Percentiles rank a stretch among this genome's conserved stretches.
These are phyloP conservation scores for Odontamblyopus lacepedii DNA, from an alignment of 2,797 vertebrate genomes.

Conservation along the genomic window DNA sequence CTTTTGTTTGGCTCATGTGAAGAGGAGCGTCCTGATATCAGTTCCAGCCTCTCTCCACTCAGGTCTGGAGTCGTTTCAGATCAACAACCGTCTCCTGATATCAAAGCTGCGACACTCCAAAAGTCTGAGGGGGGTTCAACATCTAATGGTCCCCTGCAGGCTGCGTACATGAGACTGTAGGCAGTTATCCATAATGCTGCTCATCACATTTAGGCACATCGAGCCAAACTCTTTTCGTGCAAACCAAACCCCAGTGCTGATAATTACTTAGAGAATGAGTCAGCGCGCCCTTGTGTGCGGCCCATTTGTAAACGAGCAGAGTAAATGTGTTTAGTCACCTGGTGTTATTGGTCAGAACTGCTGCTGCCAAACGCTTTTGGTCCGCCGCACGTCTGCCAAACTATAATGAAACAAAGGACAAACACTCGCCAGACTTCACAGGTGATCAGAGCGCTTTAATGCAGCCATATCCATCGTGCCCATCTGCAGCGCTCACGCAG, in stretches of 20 bases:
- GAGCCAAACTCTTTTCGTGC: not conserved
- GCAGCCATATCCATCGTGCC: not conserved
- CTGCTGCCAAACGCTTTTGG: not conserved
- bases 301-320: not conserved
- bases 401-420: not conserved
- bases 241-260: not conserved
- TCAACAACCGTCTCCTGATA: no score
- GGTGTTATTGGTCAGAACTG: slow-evolving; percentile 6
- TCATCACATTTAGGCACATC: not conserved
- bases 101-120: no score
- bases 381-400: not conserved
- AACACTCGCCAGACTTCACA: not conserved
- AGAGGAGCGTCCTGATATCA: no score
- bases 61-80: no score
- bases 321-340: slow-evolving; percentile 6
- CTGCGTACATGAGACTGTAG: not conserved
- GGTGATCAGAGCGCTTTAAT: slow-evolving; percentile 6
- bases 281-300: not conserved
- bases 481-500: not conserved
- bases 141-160: no score
- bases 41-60: no score
- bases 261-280: not conserved
- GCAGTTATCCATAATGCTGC: not conserved
- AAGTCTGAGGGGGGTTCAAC: no score
- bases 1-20: no score